These are phyloP conservation scores for Drosophila prolongata DNA, from an alignment of 2,888 invertebrate genomes.

Conservation along the genomic window DNA sequence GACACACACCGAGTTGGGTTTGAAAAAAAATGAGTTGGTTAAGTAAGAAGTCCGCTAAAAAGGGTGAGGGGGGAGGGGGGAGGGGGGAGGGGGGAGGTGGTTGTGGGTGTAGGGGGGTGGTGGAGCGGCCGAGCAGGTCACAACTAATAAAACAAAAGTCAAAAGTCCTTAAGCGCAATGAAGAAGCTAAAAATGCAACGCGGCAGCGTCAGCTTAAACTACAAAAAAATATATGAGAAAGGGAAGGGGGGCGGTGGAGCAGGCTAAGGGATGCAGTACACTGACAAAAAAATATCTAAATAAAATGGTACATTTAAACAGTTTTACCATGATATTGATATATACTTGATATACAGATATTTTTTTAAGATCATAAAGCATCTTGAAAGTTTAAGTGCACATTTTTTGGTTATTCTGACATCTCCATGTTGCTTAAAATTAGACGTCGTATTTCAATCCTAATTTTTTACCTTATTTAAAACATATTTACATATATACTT, in stretches of 20 bases:
- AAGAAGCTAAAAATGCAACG: slow-evolving; percentile 80
- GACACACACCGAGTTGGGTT: slow-evolving; percentile 27
- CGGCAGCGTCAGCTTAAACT: slow-evolving; percentile 71
- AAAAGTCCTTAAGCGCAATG: slow-evolving; percentile 83
- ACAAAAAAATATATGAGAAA: slow-evolving; percentile 49
- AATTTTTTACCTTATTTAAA: no score
- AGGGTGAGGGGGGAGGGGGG: background rate
- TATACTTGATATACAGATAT: no score
- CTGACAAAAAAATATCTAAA: background rate
- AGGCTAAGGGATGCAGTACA: slow-evolving; percentile 2
- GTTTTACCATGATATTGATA: background rate
- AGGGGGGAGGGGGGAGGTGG: background rate
- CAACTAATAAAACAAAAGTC: slow-evolving; percentile 83
- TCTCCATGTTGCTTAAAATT: no score
- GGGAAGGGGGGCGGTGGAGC: background rate
- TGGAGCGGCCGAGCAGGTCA: slow-evolving; percentile 50
- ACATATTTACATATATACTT: no score
- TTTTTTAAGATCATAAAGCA: no score
- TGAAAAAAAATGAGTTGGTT: slow-evolving; percentile 36
- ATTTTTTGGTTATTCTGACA: no score
- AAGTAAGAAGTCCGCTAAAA: slow-evolving; percentile 39
- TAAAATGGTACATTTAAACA: background rate
- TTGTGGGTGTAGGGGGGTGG: background rate
- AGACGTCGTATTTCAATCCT: no score
- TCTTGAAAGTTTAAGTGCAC: no score